Evolutionary conservation across 2,888 invertebrate species (phyloP), one percentile per base, ranked within the genome.

Genomic region (Lagria hirta): DNA sequence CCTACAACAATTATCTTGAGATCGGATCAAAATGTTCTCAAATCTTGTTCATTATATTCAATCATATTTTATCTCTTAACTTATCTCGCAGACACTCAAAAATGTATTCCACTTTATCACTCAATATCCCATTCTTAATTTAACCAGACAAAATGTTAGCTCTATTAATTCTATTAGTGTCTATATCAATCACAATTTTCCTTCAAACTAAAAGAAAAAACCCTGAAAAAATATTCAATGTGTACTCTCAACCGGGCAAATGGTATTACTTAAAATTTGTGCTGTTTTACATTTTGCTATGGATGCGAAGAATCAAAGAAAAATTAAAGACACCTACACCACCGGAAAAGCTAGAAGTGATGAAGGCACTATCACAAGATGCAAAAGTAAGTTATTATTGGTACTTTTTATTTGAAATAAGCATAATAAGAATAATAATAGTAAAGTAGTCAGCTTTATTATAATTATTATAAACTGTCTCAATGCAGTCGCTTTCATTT

Each of bases 231-330:
- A 76, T 82, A 33, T 73, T 78, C 23, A 81, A 79, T 1, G 68
- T 83, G 1, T 84, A 84, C 59, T 69, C 73, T 1, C 76, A 76
- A 44, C 77, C 77, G 0, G 82, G 82, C 13, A 80, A 78, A 66
- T 83, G 80, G 78, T 84, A 78, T 63, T 75, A 74, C 47, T 33
- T 83, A 16, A 84, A 85, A 66, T 83, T 81, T 68, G 66, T 64
- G 0, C 20, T 74, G 7, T 81, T 84, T 52, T 72, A 74, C 3
- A 52, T 72, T 6, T 42, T 83, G 3, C 73, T 82, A 52, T 74
- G 73, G 55, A 66, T 75, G 44, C 71, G 81, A 61, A 77, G 79
- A 73, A 75, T 80, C 51, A 73, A 75, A 49, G 52, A 51, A 16
- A 71, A 68, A 49, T 52, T 71, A 30, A 13, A 8, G 7, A 36